Base-by-base conservation (phyloP, 1,140 invertebrate species). In the Hyphantria cunea region DNA sequence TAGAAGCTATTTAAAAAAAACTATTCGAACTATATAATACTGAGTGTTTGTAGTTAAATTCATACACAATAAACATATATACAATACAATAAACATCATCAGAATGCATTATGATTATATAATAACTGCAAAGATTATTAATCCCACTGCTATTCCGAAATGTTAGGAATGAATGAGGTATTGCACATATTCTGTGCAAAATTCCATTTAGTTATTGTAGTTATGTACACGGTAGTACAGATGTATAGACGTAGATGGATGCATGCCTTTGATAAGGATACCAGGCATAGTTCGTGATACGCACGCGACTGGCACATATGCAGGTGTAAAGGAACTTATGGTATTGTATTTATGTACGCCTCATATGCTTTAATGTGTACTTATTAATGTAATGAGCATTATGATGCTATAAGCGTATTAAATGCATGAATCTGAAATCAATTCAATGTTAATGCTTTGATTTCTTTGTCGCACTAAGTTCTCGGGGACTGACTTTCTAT, bases 211-310 rank as follows among this genome's bases (percentile, higher is more conserved):
- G 82, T 86, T 85, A 85, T 85, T 87, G 78, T 78, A 81, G 72
- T 77, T 78, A 79, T 77, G 76, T 71, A 86, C 84, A 84, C 78
- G 77, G 72, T 76, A 76, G 56, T 68, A 55, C 77, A 80, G 61
- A 74, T 78, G 77, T 83, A 76, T 79, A n/a, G n/a, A 74, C 53
- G 75, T 64, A 78, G 82, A 75, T 80, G 79, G 78, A 80, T 84
- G 83, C 81, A 86, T 89, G 79, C 84, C 84, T 86, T 82, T 87
- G 86, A 89, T 87, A 82, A 86, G 83, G 75, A 86, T 86, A 78
- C 79, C 56, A 77, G 55, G 75, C 82, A 89, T 89, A 84, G 81
- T 84, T 88, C 73, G 71, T 47, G 63, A 51, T 69, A 72, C 71
- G 76, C 79, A 76, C 82, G 77, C 79, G 81, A 68, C 68, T 78